A percentile compares a stretch with the other conserved stretches of the same genome.
These are phyloP conservation scores for Tiliacea citrago DNA, from an alignment of 2,888 invertebrate genomes.

Conservation along the genomic window DNA sequence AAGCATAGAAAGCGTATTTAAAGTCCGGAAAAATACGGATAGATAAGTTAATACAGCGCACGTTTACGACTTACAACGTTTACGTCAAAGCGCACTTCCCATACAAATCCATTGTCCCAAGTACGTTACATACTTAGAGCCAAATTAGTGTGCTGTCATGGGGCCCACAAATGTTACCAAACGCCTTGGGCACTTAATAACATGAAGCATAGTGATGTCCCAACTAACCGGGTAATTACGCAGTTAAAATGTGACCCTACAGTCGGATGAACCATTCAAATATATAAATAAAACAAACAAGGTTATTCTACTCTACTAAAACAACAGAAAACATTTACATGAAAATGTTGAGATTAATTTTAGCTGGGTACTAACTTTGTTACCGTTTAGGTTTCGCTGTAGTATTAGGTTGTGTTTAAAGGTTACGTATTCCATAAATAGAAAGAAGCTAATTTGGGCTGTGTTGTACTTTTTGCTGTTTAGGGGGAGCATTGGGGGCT, in stretches of 20 bases:
- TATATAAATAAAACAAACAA: conserved; percentile 47
- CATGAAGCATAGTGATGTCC: conserved; percentile 60
- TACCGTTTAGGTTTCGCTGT: conserved; percentile 22
- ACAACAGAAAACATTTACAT: conserved; percentile 53
- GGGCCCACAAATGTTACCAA: conserved; percentile 65
- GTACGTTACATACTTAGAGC: conserved; percentile 48
- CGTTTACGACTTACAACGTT: conserved; percentile 25
- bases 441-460: neutral
- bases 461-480: conserved; percentile 5
- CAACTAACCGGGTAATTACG: conserved; percentile 62
- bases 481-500: neutral
- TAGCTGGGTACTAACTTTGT: conserved; percentile 29
- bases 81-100: conserved; percentile 25
- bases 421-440: conserved; percentile 27
- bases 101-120: conserved; percentile 44
- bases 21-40: conserved; percentile 24
- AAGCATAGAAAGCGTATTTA: too few species aligned
- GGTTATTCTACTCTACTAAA: conserved; percentile 43
- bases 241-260: conserved; percentile 62
- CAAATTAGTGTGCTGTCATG: conserved; percentile 55
- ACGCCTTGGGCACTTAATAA: conserved; percentile 71
- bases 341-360: conserved; percentile 46
- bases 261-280: conserved; percentile 63
- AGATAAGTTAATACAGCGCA: neutral
- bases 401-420: conserved; percentile 24